Evolutionary conservation across 2,888 invertebrate genomes (phyloP), one percentile per base, ranked within the genome.

Genomic region (Ennomos erosarius): DNA sequence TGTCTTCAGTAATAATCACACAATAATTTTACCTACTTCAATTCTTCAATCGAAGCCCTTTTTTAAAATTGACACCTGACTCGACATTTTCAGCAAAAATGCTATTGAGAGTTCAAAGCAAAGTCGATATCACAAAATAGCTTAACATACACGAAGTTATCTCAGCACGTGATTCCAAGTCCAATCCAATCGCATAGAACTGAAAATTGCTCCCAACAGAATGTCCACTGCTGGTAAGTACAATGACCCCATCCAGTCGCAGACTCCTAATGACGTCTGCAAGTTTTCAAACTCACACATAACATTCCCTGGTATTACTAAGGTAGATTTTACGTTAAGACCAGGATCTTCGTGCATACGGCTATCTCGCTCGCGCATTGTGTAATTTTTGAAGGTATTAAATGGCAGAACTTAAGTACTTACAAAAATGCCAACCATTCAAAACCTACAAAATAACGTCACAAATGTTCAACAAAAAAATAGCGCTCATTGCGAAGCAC

Each of bases 231-330:
- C 12, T 38, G 11, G 47, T n/a, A 9, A 49, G 59, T 50, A 47
- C 51, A 51, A 2, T 34, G 47, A 37, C 59, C 43, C 10, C 37
- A 43, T 55, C 46, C 9, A n/a, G 12, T 45, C 12, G 43, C 62
- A 55, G 73, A 73, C 73, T 71, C 65, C 79, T 84, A 84, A 84
- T 83, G 83, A 79, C 79, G 80, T 84, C 82, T 75, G 72, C 76
- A 61, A 76, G 75, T 75, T 76, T 78, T 73, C 74, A 76, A 76
- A 66, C 53, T 61, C 62, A 65, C 64, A 64, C 58, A 26, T 38
- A 50, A 39, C 48, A 50, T 53, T 13, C 10, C 12, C 43, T 9
- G 46, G 2, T 36, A 35, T 42, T n/a, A 50, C 39, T 45, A 46
- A 52, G 16, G 38, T 39, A 42, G 12, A 48, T 43, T 43, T 52